A percentile compares a stretch with the other conserved stretches of the same genome.
Evolutionary conservation across 1,140 invertebrate genomes (phyloP).

Genomic region (Heliconius hewitsoni): DNA sequence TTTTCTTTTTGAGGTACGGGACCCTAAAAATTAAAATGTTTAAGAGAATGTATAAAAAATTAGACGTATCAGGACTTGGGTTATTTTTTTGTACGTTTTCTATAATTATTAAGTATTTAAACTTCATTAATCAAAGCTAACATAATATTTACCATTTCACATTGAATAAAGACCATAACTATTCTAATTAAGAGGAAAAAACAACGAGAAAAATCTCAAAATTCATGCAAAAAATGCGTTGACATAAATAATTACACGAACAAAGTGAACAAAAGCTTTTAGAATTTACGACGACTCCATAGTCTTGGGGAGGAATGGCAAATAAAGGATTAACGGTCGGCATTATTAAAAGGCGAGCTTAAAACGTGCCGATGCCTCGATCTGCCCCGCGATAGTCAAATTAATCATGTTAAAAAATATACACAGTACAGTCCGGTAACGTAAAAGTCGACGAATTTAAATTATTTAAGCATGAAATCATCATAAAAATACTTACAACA

Average conservation of each 20-base stretch:
- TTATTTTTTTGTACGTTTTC: too few relatives aligned
- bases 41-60: too few relatives aligned
- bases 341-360: constrained; percentile 19
- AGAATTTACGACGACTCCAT: not conserved
- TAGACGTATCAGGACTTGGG: too few relatives aligned
- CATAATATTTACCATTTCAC: not conserved
- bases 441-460: not conserved
- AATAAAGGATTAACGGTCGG: constrained; percentile 18
- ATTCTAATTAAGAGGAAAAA: not conserved
- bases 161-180: not conserved
- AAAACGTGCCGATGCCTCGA: constrained; percentile 26
- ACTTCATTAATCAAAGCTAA: too few relatives aligned
- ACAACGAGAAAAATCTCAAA: not conserved
- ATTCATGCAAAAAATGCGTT: constrained; percentile 14
- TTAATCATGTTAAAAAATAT: constrained; percentile 16
- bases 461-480: not conserved
- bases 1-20: too few relatives aligned
- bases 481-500: not conserved
- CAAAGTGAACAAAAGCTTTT: constrained; percentile 16
- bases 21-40: too few relatives aligned
- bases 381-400: constrained; percentile 20
- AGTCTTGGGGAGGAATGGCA: constrained; percentile 1
- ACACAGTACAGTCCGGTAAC: not conserved
- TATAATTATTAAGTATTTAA: too few relatives aligned
- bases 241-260: constrained; percentile 17